phyloP scores from a whole-genome alignment of 2,888 invertebrate species.

The Subacronicta megacephala region DNA sequence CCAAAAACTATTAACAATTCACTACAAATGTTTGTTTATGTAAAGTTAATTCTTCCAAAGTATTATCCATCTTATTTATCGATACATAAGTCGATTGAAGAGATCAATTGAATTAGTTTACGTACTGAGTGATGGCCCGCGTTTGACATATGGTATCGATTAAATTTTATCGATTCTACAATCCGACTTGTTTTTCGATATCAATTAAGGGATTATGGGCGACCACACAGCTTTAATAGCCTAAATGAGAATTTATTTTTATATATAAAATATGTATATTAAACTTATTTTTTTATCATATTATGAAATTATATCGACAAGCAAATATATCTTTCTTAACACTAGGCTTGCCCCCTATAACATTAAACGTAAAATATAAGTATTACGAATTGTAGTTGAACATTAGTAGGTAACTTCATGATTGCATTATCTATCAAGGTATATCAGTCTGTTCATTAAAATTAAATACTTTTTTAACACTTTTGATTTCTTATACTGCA shows the following conservation, averaged over 20 bases:
- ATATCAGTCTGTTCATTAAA: too few species aligned
- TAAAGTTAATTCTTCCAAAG: constrained; percentile 54
- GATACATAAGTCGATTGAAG: constrained; percentile 57
- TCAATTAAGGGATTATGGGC: constrained; percentile 52
- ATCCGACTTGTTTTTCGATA: constrained; percentile 52
- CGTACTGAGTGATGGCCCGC: constrained; percentile 43
- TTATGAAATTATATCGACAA: too few species aligned
- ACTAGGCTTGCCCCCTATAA: too few species aligned
- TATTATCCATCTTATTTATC: constrained; percentile 56
- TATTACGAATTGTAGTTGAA: too few species aligned
- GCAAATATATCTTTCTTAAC: too few species aligned
- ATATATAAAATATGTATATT: too few species aligned
- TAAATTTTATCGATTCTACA: constrained; percentile 62
- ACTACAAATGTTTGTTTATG: constrained; percentile 70
- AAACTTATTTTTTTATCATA: too few species aligned
- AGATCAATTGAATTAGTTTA: constrained; percentile 58
- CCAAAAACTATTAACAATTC: constrained; percentile 72
- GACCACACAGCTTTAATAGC: constrained; percentile 45
- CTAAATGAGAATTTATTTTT: constrained; percentile 4
- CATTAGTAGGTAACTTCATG: too few species aligned
- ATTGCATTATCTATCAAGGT: too few species aligned
- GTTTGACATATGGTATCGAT: constrained; percentile 64
- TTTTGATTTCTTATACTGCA: too few species aligned
- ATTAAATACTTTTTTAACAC: too few species aligned
- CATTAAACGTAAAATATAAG: too few species aligned